Evolutionary conservation across 2,888 invertebrate species (phyloP), one percentile per base, ranked within the genome.

Genomic region (Eupithecia dodoneata): DNA sequence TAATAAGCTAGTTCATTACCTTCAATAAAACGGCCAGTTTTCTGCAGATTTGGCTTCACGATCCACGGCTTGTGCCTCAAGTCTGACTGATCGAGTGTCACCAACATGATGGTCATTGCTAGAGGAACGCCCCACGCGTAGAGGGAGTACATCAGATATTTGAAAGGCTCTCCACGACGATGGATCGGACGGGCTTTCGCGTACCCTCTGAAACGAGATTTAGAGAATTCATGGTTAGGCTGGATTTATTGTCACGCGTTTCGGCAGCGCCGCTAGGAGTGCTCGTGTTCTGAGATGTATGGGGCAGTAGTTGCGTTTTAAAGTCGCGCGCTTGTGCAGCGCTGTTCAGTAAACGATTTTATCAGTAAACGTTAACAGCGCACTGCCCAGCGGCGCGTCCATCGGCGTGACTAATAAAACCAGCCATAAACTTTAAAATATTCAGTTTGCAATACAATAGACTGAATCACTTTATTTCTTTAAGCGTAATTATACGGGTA

Each of bases 121-220:
- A 90, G 73, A 0, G 94, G 93, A 0, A 94, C 67, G 0, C 94
- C 94, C 83, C 87, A 94, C 0, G 89, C 93, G 76, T 91, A 94
- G 2, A 89, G 18, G 73, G 90, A 87, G 81, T 94, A 94, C 89
- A 93, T 91, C 2, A 80, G 13, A 79, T 93, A 94, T 79, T 94
- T 94, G 79, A 91, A 93, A 0, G 74, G 69, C 75, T 94, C 92
- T 0, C 94, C 94, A 2, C 91, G 89, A 0, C 94, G 88, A 78
- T 94, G 93, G 15, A 94, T 93, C 0, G 90, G 86, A 2, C 94
- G 90, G 2, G 94, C 92, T 81, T 94, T 93, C 0, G 93, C 93
- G 80, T 93, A 94, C 7, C 94, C 93, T 76, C 94, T 94, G 86
- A 7, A 85, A 63, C 10, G 63, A 63, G n/a, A 52, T 52, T 15